phyloP scores from a whole-genome alignment of 2,797 vertebrate genomes.

The Jordanella pulchra region DNA sequence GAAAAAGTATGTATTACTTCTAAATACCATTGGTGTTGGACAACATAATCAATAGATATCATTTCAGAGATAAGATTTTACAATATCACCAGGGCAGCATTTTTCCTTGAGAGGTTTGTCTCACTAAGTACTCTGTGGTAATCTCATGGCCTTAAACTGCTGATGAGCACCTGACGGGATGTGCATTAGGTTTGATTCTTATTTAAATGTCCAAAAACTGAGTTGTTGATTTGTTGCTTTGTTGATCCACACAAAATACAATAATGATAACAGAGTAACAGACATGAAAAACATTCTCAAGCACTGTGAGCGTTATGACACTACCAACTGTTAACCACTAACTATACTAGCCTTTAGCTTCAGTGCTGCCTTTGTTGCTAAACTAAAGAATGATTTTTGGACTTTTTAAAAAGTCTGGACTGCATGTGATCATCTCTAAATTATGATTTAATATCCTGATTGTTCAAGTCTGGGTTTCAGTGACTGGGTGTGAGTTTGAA shows the following conservation, averaged over 20 bases:
- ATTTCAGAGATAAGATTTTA: background rate
- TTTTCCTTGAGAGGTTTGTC: too few relatives aligned
- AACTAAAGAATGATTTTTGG: background rate
- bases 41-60: background rate
- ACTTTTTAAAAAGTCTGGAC: background rate
- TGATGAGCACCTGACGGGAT: background rate
- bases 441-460: background rate
- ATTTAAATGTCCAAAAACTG: too few relatives aligned
- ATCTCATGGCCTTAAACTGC: background rate
- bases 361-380: background rate
- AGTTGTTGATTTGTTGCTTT: background rate
- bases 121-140: too few relatives aligned
- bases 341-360: background rate
- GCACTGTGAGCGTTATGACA: too few relatives aligned
- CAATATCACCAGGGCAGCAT: too few relatives aligned
- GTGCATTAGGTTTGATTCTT: too few relatives aligned
- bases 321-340: background rate
- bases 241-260: background rate
- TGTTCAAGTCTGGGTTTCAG: background rate
- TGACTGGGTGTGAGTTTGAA: too few relatives aligned
- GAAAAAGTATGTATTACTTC: background rate
- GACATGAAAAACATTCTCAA: too few relatives aligned
- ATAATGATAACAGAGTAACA: too few relatives aligned
- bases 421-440: background rate
- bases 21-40: background rate